phyloP scores from a whole-genome alignment of 2,888 invertebrate species.

The Drosophila trichaetosa region DNA sequence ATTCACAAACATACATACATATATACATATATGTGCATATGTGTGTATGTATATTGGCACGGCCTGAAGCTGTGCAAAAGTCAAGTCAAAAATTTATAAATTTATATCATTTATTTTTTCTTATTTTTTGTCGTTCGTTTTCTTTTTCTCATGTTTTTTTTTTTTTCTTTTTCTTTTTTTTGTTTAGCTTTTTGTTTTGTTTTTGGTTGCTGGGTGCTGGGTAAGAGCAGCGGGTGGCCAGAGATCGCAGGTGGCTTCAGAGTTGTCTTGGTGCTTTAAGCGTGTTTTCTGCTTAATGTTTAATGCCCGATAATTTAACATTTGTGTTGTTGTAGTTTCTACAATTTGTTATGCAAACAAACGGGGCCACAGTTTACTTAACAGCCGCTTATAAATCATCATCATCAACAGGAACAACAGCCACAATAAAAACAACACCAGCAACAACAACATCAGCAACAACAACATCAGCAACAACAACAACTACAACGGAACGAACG shows the following conservation, averaged over 20 bases:
- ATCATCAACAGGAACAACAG: conserved; percentile 56
- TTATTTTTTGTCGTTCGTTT: conserved; percentile 20
- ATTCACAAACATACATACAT: conserved; percentile 20
- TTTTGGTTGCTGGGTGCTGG: conserved; percentile 18
- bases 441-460: conserved; percentile 2
- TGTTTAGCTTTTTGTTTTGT: conserved; percentile 21
- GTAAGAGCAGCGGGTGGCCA: conserved; percentile 66
- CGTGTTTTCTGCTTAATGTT: conserved; percentile 70
- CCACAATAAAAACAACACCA: conserved; percentile 1
- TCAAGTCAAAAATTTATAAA: conserved; percentile 59
- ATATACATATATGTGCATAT: conserved; percentile 2
- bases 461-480: neutral
- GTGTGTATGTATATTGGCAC: conserved; percentile 46
- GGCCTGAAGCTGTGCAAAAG: conserved; percentile 57
- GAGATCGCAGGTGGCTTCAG: conserved; percentile 70
- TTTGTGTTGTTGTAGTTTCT: conserved; percentile 45
- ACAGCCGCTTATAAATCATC: conserved; percentile 73
- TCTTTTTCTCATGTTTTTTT: conserved; percentile 10
- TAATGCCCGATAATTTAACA: conserved; percentile 72
- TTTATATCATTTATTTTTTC: conserved; percentile 69
- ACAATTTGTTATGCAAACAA: conserved; percentile 77
- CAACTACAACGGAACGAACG: neutral
- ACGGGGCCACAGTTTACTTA: conserved; percentile 73
- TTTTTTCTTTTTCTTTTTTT: conserved; percentile 9
- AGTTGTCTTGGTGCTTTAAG: conserved; percentile 44